Percentiles rank a stretch among this genome's conserved stretches.
These are phyloP conservation scores for Argentina silus DNA, from an alignment of 2,797 vertebrate species.

Conservation along the genomic window DNA sequence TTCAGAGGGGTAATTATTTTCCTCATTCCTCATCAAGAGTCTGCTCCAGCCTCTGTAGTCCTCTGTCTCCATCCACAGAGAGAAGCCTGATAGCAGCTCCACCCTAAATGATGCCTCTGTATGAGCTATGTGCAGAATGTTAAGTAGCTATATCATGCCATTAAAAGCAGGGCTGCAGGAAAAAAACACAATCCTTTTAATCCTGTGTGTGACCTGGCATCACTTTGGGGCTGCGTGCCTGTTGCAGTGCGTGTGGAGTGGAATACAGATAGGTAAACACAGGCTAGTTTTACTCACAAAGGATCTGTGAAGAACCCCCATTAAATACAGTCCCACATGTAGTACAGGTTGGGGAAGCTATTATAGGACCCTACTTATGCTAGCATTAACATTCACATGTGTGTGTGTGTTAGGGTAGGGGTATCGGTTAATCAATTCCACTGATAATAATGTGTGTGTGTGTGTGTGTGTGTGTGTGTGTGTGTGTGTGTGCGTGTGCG, in stretches of 20 bases:
- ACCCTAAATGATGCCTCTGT: slow-evolving; percentile 80
- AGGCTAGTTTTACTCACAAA: slow-evolving; percentile 72
- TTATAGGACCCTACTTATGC: slow-evolving; percentile 25
- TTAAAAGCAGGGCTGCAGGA: slow-evolving; percentile 82
- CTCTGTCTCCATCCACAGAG: slow-evolving; percentile 65
- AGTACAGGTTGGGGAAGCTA: slow-evolving; percentile 53
- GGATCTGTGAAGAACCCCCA: slow-evolving; percentile 66
- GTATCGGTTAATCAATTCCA: slow-evolving; percentile 63
- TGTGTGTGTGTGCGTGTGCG: slow-evolving; percentile 65
- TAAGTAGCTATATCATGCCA: slow-evolving; percentile 82
- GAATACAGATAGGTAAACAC: slow-evolving; percentile 76
- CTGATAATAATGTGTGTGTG: slow-evolving; percentile 63
- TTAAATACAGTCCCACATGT: slow-evolving; percentile 69
- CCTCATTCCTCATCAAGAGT: slow-evolving; percentile 78
- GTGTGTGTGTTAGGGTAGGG: slow-evolving; percentile 34
- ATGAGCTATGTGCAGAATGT: slow-evolving; percentile 77
- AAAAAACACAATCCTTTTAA: slow-evolving; percentile 82
- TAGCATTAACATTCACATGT: slow-evolving; percentile 53
- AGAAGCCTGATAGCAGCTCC: slow-evolving; percentile 74
- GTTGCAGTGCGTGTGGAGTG: slow-evolving; percentile 76
- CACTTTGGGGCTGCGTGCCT: slow-evolving; percentile 81
- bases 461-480: slow-evolving; percentile 68
- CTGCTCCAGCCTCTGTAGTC: slow-evolving; percentile 74
- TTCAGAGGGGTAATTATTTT: slow-evolving; percentile 80
- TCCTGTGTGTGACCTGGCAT: slow-evolving; percentile 83